Percentiles rank a stretch among this genome's conserved stretches.
Conservation (phyloP, 2,888 invertebrate species). For the Dorcus hopei region DNA sequence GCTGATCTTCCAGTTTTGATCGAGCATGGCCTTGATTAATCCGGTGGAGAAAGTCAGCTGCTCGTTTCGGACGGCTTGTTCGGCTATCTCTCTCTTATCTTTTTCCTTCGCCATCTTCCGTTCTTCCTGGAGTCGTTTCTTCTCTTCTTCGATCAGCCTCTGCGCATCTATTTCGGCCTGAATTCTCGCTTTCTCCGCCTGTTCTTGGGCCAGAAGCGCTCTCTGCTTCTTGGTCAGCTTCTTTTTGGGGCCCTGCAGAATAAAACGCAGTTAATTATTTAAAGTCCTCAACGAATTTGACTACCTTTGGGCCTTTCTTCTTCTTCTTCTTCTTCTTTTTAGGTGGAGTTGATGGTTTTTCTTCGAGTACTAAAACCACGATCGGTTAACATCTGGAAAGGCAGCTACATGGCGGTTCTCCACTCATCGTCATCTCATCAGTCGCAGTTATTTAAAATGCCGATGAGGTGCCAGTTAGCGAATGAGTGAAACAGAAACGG, state of each 20-base stretch:
- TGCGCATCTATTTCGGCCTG: constrained; percentile 25
- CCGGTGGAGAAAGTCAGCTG: constrained; percentile 31
- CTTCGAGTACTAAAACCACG: too few relatives aligned
- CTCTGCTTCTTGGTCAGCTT: constrained; percentile 51
- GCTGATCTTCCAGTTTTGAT: constrained; percentile 13
- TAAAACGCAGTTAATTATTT: not conserved
- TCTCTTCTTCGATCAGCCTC: constrained; percentile 31
- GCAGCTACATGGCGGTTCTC: too few relatives aligned
- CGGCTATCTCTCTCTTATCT: constrained; percentile 41
- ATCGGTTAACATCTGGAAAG: too few relatives aligned
- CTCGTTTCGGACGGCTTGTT: constrained; percentile 36
- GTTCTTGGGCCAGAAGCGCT: constrained; percentile 47
- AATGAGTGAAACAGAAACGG: not conserved
- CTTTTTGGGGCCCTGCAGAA: constrained; percentile 38
- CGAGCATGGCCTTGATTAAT: constrained; percentile 15
- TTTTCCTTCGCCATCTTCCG: constrained; percentile 36
- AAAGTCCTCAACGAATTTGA: not conserved
- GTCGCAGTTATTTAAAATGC: too few relatives aligned
- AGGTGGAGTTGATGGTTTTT: not conserved
- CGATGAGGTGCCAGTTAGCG: not conserved
- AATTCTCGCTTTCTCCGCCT: constrained; percentile 45
- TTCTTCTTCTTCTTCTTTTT: constrained; percentile 11
- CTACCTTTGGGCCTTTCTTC: not conserved
- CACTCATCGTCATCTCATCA: too few relatives aligned
- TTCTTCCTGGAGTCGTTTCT: constrained; percentile 35